Base-by-base conservation (phyloP, 2,113 vertebrate genomes). In the Panthera uncia region DNA sequence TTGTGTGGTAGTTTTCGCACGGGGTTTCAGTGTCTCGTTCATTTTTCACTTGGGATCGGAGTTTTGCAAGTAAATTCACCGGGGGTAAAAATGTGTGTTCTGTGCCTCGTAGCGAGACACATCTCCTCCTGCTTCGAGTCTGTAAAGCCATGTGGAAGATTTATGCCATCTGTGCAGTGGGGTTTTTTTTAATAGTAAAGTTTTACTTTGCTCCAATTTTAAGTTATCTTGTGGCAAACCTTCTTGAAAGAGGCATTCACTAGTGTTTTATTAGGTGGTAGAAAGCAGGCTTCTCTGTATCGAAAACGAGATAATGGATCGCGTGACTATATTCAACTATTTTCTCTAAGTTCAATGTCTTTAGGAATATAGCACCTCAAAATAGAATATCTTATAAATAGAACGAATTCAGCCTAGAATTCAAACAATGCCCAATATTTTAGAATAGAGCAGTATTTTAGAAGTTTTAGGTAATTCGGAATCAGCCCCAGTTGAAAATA, bases 201-300 rank as follows among this genome's bases (percentile, higher is more conserved):
- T 93, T 95, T 94, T 84, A 74, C 73, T 91, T 94, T 76, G 79
- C 38, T 65, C 18, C 73, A 71, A 66, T 85, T 85, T 83, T 81
- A 91, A 96, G 41, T 95, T 84, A 82, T 66, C 63, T 48, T 12
- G 10, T 21, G 55, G 71, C 73, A 89, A 94, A 79, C n/a, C 55
- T 88, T 92, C 48, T 65, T 74, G 52, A 96, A 90, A 80, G 89
- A 68, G 55, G 25, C 57, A 79, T 69, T 95, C 61, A 5, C 10
- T 93, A 2, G 76, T 91, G 57, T 91, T 92, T 94, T 84, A 63
- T 90, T 61, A 83, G 33, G 9, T 78, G 45, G 1, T 82, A 82
- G 68, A 63, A 84, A 80, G 27, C 68, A 41, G 63, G 33, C 7
- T 23, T 95, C 25, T 95, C 65, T 63, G 65, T 71, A 31, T n/a